These are phyloP conservation scores for Trinectes maculatus DNA, from an alignment of 2,113 vertebrate genomes.

Conservation along the genomic window DNA sequence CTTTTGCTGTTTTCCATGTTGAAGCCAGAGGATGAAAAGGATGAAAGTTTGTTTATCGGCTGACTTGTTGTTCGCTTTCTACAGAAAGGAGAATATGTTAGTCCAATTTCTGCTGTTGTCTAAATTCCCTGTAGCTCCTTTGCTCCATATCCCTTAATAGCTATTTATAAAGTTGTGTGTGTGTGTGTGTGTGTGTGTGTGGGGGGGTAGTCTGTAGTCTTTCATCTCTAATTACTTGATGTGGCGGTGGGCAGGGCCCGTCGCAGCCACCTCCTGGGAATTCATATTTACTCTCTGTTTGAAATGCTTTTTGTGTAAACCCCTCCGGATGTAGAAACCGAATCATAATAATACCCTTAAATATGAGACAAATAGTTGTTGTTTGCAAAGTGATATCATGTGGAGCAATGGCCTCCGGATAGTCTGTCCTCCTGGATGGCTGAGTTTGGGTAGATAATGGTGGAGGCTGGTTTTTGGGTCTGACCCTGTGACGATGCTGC, in stretches of 20 bases:
- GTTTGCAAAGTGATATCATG: slow-evolving; percentile 1
- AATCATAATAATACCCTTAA: slow-evolving; percentile 18
- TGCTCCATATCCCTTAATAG: slow-evolving; percentile 56
- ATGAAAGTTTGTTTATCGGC: slow-evolving; percentile 51
- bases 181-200: too few relatives aligned
- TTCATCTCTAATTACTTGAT: slow-evolving; percentile 48
- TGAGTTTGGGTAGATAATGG: neutral
- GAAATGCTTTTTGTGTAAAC: slow-evolving; percentile 53
- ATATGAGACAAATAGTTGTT: slow-evolving; percentile 30
- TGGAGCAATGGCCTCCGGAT: slow-evolving; percentile 1
- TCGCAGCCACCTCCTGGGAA: slow-evolving; percentile 22
- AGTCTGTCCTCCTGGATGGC: neutral
- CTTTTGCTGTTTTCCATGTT: slow-evolving; percentile 9
- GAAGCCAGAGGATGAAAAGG: slow-evolving; percentile 18
- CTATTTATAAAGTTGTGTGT: slow-evolving; percentile 66
- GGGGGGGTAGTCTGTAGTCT: too few relatives aligned
- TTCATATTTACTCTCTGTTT: slow-evolving; percentile 57
- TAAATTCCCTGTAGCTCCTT: slow-evolving; percentile 45
- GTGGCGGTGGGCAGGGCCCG: slow-evolving; percentile 38
- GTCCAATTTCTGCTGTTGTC: slow-evolving; percentile 48
- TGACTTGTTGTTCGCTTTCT: slow-evolving; percentile 40
- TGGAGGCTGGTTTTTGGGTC: neutral
- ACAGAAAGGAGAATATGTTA: slow-evolving; percentile 38
- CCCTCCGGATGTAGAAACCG: slow-evolving; percentile 21
- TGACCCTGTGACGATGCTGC: neutral